Percentiles rank a stretch among this genome's conserved stretches.
Evolutionary conservation across 2,113 vertebrate species (phyloP).

Genomic region (Lagopus leucura): DNA sequence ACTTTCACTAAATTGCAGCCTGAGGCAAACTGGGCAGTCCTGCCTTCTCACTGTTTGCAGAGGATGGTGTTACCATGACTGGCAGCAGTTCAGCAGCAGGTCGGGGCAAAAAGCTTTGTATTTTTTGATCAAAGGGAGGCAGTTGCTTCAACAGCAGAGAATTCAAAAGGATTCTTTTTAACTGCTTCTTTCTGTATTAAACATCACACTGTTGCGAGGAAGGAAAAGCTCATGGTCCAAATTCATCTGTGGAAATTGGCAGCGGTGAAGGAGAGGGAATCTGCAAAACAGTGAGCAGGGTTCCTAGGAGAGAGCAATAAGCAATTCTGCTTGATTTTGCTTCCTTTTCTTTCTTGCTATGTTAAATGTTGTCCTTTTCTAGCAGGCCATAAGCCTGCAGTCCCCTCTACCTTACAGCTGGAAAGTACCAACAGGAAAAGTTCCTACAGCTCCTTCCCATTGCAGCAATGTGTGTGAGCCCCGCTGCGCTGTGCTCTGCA

Average conservation of each 20-base stretch:
- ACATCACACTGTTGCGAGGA: background rate
- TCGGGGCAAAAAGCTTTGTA: background rate
- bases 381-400: background rate
- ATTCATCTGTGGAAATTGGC: background rate
- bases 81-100: background rate
- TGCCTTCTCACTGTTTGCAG: background rate
- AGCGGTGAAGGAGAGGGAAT: background rate
- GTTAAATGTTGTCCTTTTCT: background rate
- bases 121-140: background rate
- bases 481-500: rapidly evolving
- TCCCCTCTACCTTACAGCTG: background rate
- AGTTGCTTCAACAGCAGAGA: background rate
- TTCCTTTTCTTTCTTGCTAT: background rate
- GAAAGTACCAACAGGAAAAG: background rate
- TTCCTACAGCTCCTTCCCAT: background rate
- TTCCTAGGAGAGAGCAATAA: background rate
- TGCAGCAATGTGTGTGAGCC: rapidly evolving
- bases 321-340: background rate
- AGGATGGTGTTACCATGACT: background rate
- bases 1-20: background rate
- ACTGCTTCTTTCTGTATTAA: background rate
- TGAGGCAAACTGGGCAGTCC: background rate
- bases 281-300: background rate
- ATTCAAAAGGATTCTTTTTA: background rate
- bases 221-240: background rate